Conservation (phyloP, 1,140 invertebrate genomes). For the Ceratosolen fusciceps region DNA sequence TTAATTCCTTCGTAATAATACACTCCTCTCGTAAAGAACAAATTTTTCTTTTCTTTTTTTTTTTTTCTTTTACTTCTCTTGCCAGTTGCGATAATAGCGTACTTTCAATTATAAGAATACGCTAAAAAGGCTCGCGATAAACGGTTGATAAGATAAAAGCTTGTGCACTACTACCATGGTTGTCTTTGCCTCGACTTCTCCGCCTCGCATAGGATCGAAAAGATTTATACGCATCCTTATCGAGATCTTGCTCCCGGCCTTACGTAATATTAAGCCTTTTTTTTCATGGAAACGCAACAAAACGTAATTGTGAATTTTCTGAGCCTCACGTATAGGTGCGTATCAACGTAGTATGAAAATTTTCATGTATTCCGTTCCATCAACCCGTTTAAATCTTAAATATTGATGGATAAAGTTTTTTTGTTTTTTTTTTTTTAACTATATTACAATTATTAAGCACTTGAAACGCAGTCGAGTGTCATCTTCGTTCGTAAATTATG, state of each 20-base stretch:
- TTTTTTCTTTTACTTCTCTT: not conserved
- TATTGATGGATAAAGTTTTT: no score
- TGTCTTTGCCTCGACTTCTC: conserved; percentile 1
- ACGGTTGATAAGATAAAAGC: conserved; percentile 28
- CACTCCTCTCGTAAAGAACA: not conserved
- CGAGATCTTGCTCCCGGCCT: not conserved
- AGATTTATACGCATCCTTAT: conserved; percentile 32
- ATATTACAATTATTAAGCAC: no score
- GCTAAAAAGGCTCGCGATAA: not conserved
- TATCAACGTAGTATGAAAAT: no score
- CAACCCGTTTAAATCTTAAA: no score
- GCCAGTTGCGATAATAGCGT: not conserved
- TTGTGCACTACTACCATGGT: not conserved
- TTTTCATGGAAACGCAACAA: not conserved
- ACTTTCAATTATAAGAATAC: conserved; percentile 19
- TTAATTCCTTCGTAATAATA: not conserved
- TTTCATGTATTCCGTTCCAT: no score
- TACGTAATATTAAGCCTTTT: conserved; percentile 29
- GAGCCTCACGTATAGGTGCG: no score
- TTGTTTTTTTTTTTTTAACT: no score
- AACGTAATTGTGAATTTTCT: conserved; percentile 1
- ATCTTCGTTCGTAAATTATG: no score
- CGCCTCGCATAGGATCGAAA: not conserved
- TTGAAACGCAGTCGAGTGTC: no score
- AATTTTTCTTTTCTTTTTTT: no score